phyloP scores from a whole-genome alignment of 2,888 invertebrate genomes.

The Drosophila barbarae region DNA sequence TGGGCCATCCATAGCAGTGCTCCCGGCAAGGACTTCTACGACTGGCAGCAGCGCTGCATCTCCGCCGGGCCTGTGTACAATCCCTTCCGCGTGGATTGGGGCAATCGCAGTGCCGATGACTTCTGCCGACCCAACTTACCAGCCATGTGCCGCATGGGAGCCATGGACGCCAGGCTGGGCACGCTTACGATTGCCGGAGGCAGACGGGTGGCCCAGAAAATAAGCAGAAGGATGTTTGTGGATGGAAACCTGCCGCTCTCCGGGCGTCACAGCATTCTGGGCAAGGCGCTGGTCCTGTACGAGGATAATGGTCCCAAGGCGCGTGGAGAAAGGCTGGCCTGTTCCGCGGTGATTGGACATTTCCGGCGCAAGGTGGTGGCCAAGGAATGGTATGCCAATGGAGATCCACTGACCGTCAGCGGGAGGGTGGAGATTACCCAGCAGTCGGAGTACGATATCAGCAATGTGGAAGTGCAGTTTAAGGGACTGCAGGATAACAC shows the following conservation, averaged over 20 bases:
- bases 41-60: slow-evolving; percentile 92
- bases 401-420: slow-evolving; percentile 83
- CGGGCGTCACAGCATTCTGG: slow-evolving; percentile 85
- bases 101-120: slow-evolving; percentile 82
- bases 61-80: slow-evolving; percentile 89
- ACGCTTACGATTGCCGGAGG: slow-evolving; percentile 87
- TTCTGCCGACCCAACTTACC: slow-evolving; percentile 82
- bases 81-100: slow-evolving; percentile 87
- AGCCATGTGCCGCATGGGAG: slow-evolving; percentile 87
- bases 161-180: slow-evolving; percentile 87
- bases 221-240: slow-evolving; percentile 88
- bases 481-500: slow-evolving; percentile 85
- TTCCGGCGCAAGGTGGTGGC: slow-evolving; percentile 91
- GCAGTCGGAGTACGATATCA: slow-evolving; percentile 91
- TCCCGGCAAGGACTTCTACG: slow-evolving; percentile 93
- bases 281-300: slow-evolving; percentile 91
- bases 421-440: slow-evolving; percentile 91
- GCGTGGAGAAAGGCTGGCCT: slow-evolving; percentile 92
- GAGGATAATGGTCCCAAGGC: slow-evolving; percentile 93
- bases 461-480: slow-evolving; percentile 87
- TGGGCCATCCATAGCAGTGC: slow-evolving; percentile 91
- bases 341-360: slow-evolving; percentile 89
- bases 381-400: slow-evolving; percentile 93
- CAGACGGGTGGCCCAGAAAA: slow-evolving; percentile 83
- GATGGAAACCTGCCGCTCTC: slow-evolving; percentile 88